Base-by-base conservation (phyloP, 2,113 vertebrate species). In the Pseudorasbora parva region DNA sequence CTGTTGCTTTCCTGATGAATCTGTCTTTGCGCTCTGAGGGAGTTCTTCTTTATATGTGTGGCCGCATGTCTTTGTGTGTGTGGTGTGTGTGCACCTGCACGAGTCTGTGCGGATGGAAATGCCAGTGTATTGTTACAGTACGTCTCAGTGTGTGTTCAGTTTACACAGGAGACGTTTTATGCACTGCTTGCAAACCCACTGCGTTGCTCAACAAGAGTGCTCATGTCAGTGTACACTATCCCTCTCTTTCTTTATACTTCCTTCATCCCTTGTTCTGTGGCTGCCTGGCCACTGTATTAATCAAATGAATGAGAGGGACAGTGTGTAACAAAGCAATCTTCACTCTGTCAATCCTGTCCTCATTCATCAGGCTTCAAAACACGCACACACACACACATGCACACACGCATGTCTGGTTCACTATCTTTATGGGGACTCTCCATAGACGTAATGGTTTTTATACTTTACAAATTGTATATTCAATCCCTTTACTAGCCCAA, bases 291-390 rank as follows among this genome's bases (percentile, higher is more conserved):
- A 47, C 59, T 49, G 43, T 79, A 66, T 64, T 79, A 66, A 66
- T 79, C 59, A 66, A 47, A 64, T 59, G 43, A 12, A 79, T 47
- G 23, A 66, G n/a, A 79, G 43, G 41, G 59, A 66, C 77, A 66
- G 43, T 45, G 30, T 78, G 76, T 79, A 64, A 79, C 77, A 79
- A 79, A 66, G 72, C 47, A 79, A 49, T 79, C 77, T 51, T 23
- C 77, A 64, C 25, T 79, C 43, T 79, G 77, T 25, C 59, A 47
- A 30, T 66, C 23, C 77, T 45, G 21, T 60, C 76, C 14, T 19
- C 76, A 66, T 79, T 66, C 59, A 79, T 79, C 43, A 79, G 41
- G 43, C 17, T 64, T 79, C 8, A 79, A 12, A 19, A 17, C 68
- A 71, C 19, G 23, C n/a, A 71, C 4, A 8, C 10, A 45, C n/a